phyloP scores from a whole-genome alignment of 2,113 vertebrate species.

The Theristicus caerulescens region DNA sequence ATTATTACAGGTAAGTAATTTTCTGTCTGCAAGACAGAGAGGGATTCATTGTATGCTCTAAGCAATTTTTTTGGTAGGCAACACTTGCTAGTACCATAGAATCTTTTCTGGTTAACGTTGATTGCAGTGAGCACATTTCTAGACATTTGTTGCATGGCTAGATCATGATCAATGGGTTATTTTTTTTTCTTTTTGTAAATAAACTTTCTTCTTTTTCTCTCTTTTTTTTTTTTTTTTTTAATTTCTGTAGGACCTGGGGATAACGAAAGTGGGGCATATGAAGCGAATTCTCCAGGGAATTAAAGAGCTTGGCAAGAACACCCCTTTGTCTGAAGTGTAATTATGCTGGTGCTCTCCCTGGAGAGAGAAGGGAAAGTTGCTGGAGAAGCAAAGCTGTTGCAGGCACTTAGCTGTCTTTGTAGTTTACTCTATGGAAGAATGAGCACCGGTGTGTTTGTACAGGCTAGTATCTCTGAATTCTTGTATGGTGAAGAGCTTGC shows the following conservation, averaged over 20 bases:
- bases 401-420: constrained; percentile 35
- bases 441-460: constrained; percentile 45
- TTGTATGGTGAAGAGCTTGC: constrained; percentile 36
- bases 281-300: constrained; percentile 99
- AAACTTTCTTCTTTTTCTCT: not conserved
- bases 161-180: not conserved
- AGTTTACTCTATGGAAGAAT: constrained; percentile 50
- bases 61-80: not conserved
- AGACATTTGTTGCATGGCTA: constrained; percentile 2
- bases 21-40: not conserved
- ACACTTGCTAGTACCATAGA: not conserved
- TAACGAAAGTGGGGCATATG: constrained; percentile 99
- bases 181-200: not conserved
- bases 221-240: not conserved
- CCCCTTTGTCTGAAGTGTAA: constrained; percentile 84
- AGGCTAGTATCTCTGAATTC: constrained; percentile 30
- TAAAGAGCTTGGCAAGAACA: constrained; percentile 91
- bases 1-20: constrained; percentile 33
- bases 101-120: not conserved
- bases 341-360: constrained; percentile 59
- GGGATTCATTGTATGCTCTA: not conserved
- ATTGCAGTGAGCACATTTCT: not conserved
- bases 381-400: constrained; percentile 51
- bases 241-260: constrained; percentile 92
- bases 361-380: constrained; percentile 33